These are phyloP conservation scores for Homarus americanus DNA, from an alignment of 1,140 invertebrate species.

Conservation along the genomic window DNA sequence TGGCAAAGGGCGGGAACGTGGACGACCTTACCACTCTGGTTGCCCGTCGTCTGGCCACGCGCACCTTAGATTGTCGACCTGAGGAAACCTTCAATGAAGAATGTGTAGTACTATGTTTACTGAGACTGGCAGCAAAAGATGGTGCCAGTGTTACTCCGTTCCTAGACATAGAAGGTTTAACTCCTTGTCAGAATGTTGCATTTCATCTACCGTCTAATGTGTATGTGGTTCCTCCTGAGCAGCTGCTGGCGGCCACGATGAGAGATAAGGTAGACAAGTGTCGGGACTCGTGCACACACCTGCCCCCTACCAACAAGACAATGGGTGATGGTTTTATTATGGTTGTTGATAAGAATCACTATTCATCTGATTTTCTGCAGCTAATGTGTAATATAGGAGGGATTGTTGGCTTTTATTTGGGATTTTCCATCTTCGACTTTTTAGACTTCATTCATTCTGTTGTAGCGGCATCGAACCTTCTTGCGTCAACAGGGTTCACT, in stretches of 20 bases:
- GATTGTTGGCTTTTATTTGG: slow-evolving; percentile 28
- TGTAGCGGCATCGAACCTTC: background rate
- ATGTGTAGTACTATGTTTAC: slow-evolving; percentile 29
- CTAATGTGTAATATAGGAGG: slow-evolving; percentile 28
- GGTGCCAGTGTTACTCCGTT: slow-evolving; percentile 34
- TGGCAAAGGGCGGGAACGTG: background rate
- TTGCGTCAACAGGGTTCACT: no score
- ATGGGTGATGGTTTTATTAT: background rate
- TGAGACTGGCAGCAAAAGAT: background rate
- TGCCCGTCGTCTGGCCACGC: slow-evolving; percentile 29
- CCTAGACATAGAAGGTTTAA: slow-evolving; percentile 27
- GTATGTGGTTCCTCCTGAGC: slow-evolving; percentile 34
- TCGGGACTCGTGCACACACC: background rate
- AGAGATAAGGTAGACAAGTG: background rate
- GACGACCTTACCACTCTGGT: background rate
- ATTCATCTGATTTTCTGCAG: background rate
- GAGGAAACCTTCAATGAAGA: slow-evolving; percentile 8
- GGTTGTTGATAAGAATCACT: slow-evolving; percentile 10
- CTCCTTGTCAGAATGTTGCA: background rate
- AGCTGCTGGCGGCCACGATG: slow-evolving; percentile 10
- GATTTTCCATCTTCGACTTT: slow-evolving; percentile 16
- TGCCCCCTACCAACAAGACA: background rate
- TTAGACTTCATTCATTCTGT: background rate
- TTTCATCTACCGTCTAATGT: slow-evolving; percentile 8
- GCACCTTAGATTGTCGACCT: slow-evolving; percentile 40